These are phyloP conservation scores for Netelia melanura DNA, from an alignment of 2,888 invertebrate genomes.

Conservation along the genomic window DNA sequence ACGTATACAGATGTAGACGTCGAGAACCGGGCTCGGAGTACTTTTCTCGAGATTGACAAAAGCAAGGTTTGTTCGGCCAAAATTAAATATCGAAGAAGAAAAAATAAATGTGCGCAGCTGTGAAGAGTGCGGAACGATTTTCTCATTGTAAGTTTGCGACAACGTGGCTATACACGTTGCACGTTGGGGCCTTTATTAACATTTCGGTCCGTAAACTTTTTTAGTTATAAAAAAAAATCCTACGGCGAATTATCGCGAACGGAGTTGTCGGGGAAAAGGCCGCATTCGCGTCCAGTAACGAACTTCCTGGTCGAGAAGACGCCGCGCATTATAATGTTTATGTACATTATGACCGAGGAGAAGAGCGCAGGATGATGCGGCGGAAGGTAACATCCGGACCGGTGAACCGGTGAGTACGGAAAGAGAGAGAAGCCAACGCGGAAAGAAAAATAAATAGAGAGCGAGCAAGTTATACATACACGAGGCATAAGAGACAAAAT, in stretches of 20 bases:
- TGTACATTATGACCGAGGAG: neutral
- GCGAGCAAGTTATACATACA: neutral
- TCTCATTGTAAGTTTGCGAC: too few species aligned
- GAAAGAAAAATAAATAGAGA: conserved; percentile 28
- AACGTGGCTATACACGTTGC: neutral
- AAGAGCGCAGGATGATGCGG: neutral
- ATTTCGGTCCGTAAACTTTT: conserved; percentile 45
- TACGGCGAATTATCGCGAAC: conserved; percentile 32
- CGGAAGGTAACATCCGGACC: neutral
- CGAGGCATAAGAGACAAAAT: conserved; percentile 27
- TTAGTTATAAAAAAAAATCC: conserved; percentile 47
- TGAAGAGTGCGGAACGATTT: too few species aligned
- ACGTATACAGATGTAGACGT: too few species aligned
- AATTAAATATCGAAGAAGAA: too few species aligned
- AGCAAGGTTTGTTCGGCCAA: too few species aligned
- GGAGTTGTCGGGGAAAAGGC: conserved; percentile 4
- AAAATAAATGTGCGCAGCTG: too few species aligned
- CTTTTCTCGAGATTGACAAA: too few species aligned
- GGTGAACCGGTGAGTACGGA: neutral
- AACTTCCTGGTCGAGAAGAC: conserved; percentile 39
- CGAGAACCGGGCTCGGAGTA: too few species aligned
- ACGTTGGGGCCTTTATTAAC: neutral
- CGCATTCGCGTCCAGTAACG: conserved; percentile 47
- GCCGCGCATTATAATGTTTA: conserved; percentile 5
- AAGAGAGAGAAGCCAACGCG: neutral